Base-by-base conservation (phyloP, 2,797 vertebrate genomes). In the Scomberomorus guttatus region DNA sequence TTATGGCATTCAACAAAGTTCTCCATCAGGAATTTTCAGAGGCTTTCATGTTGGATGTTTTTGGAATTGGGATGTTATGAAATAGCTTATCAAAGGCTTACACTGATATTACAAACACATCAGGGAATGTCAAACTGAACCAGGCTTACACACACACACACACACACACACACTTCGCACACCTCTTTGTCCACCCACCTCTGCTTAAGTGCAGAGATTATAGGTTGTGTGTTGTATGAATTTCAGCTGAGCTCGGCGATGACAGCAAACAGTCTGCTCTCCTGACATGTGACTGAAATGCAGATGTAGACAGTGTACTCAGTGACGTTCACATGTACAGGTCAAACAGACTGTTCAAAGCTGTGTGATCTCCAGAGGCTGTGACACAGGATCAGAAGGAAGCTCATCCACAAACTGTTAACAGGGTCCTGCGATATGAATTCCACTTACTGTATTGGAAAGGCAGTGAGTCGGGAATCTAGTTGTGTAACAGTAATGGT, bases 241-340 rank as follows among this genome's bases (percentile, higher is more conserved):
- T 57, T 48, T 34, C 29, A 18, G 14, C 27, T 52, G 25, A 55
- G 67, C 44, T 58, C 3, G 4, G 1, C 12, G 37, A 24, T 44
- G 7, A 64, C 7, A 25, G 14, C 14, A 50, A 61, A 70, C 46
- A 48, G 29, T n/a, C 54, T 22, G 39, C 24, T 68, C 51, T 32
- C 10, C 39, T 50, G 32, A 50, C 34, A 17, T 52, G 34, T 42
- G 24, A 29, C 24, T 25, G 44, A 34, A 27, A 6, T 24, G 66
- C 37, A 24, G 55, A 37, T 46, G 59, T 13, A 14, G 78, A 51
- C 22, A 48, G n/a, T 51, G 29, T 37, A 56, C 18, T 64, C 60
- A 57, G 56, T 57, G 17, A 60, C 60, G 75, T 64, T 17, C 67
- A 79, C 72, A 67, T 17, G 37, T 44, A 7, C 65, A 29, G 54